phyloP scores from a whole-genome alignment of 1,140 invertebrate genomes.

The Ruditapes philippinarum region DNA sequence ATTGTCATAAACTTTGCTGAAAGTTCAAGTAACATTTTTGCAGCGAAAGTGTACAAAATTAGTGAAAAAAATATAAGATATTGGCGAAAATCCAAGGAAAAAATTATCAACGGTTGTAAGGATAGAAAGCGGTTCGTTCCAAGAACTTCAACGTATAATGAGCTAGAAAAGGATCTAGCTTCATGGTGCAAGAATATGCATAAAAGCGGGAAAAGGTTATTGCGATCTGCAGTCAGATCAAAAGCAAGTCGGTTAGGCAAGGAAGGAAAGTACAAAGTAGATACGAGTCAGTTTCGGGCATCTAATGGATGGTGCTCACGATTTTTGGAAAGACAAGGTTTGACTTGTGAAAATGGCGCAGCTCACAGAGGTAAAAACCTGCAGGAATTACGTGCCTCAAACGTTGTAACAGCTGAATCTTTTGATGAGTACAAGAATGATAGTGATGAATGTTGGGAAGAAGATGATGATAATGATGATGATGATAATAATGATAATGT shows the following conservation, averaged over 20 bases:
- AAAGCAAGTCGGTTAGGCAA: neutral
- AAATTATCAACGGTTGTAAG: neutral
- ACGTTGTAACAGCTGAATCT: too few relatives aligned
- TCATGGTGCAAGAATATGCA: neutral
- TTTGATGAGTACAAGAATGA: too few relatives aligned
- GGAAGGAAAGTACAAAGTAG: neutral
- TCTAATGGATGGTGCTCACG: neutral
- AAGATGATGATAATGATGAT: too few relatives aligned
- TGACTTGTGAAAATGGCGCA: too few relatives aligned
- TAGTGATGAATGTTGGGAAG: too few relatives aligned
- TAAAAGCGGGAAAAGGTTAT: neutral
- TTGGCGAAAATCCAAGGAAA: neutral
- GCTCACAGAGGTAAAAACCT: too few relatives aligned
- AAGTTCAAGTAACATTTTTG: neutral
- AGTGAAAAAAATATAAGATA: neutral
- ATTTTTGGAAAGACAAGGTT: neutral
- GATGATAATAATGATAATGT: too few relatives aligned
- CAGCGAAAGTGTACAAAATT: neutral
- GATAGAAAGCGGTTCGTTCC: neutral
- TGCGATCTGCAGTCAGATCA: neutral
- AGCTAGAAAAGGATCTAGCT: neutral
- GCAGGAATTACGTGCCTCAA: too few relatives aligned
- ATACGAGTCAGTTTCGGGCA: neutral
- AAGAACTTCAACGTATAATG: neutral
- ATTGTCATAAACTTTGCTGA: conserved; percentile 1